A percentile compares a stretch with the other conserved stretches of the same genome.
These are phyloP conservation scores for Sinohyriopsis cumingii DNA, from an alignment of 2,888 invertebrate genomes.

Conservation along the genomic window DNA sequence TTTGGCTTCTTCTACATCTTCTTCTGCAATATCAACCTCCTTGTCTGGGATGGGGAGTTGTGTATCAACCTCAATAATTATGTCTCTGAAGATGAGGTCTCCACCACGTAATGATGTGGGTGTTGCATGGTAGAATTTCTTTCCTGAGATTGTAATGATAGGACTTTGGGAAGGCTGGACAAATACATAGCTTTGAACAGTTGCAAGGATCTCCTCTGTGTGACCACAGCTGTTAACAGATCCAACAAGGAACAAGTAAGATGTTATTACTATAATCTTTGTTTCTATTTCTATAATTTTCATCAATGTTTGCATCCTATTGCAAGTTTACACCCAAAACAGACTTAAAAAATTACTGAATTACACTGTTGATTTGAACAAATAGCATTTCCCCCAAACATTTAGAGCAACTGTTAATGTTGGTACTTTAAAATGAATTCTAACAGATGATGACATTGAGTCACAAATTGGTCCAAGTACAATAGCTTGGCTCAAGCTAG, in stretches of 20 bases:
- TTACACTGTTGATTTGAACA: too few species aligned
- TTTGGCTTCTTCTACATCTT: slow-evolving; percentile 25
- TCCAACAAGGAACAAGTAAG: not conserved
- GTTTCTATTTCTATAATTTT: too few species aligned
- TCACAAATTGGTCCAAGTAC: too few species aligned
- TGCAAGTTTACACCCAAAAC: too few species aligned
- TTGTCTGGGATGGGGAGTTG: slow-evolving; percentile 60
- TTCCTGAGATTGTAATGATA: slow-evolving; percentile 84
- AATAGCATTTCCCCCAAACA: too few species aligned
- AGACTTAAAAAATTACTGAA: too few species aligned
- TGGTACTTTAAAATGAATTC: too few species aligned
- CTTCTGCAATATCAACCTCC: slow-evolving; percentile 26
- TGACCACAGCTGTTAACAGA: slow-evolving; percentile 51
- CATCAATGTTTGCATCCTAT: too few species aligned
- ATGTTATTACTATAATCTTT: too few species aligned
- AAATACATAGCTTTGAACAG: slow-evolving; percentile 86
- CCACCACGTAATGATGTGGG: slow-evolving; percentile 82
- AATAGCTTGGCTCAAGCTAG: too few species aligned
- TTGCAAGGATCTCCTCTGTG: slow-evolving; percentile 46
- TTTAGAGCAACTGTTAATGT: too few species aligned
- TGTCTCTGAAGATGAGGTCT: slow-evolving; percentile 89
- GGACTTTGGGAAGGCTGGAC: slow-evolving; percentile 90
- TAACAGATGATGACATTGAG: too few species aligned
- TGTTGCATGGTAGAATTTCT: slow-evolving; percentile 22
- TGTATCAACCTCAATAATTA: slow-evolving; percentile 77